phyloP scores from a whole-genome alignment of 1,140 invertebrate genomes.

The Drosophila pectinifera region DNA sequence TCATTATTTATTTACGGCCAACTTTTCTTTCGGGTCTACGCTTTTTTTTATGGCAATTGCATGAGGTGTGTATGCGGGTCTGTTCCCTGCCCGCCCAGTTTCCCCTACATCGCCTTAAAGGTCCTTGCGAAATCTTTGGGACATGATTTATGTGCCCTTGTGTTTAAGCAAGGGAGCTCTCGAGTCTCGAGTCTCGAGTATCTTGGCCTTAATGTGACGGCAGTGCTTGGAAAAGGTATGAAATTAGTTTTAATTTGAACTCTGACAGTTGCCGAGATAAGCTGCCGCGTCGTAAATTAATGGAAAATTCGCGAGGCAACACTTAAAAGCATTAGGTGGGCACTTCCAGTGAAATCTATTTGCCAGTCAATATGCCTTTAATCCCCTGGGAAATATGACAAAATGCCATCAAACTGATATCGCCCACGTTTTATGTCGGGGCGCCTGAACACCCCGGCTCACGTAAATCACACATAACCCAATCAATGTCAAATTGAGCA shows the following conservation, averaged over 20 bases:
- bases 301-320: background rate
- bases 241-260: conserved; percentile 49
- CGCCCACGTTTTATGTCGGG: background rate
- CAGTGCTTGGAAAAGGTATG: conserved; percentile 28
- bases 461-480: conserved; percentile 66
- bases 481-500: conserved; percentile 76
- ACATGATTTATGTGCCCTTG: conserved; percentile 64
- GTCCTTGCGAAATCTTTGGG: conserved; percentile 7
- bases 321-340: background rate
- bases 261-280: conserved; percentile 43
- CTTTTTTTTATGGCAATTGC: conserved; percentile 56
- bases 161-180: background rate
- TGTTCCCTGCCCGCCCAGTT: background rate
- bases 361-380: conserved; percentile 6
- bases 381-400: conserved; percentile 12
- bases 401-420: conserved; percentile 26
- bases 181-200: conserved; percentile 7
- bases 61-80: conserved; percentile 34
- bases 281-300: conserved; percentile 16
- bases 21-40: conserved; percentile 50
- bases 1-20: conserved; percentile 70
- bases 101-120: background rate
- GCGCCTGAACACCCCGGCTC: background rate
- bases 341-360: conserved; percentile 27
- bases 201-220: conserved; percentile 12